A percentile compares a stretch with the other conserved stretches of the same genome.
Evolutionary conservation across 2,797 vertebrate genomes (phyloP).

Genomic region (Sphenodon punctatus): DNA sequence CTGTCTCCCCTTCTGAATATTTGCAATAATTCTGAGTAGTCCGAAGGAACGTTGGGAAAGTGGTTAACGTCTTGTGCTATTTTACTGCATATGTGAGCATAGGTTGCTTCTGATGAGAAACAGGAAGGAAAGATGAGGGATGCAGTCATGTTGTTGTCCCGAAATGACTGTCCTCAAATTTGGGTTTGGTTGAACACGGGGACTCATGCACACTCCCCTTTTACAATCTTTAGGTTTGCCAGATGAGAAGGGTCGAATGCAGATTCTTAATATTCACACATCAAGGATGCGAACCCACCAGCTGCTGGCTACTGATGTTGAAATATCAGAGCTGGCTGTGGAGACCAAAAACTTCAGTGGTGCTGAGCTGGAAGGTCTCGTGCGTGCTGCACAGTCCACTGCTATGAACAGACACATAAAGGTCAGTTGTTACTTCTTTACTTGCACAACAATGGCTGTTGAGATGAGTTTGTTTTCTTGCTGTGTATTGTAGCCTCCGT

Average conservation of each 20-base stretch:
- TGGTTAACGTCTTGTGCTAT: background rate
- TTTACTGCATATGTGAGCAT: background rate
- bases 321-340: conserved; percentile 85
- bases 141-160: background rate
- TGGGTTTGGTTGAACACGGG: background rate
- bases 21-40: fast-evolving
- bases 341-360: conserved; percentile 97
- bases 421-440: conserved; percentile 71
- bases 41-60: background rate
- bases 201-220: background rate
- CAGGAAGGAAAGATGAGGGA: background rate
- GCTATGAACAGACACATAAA: conserved; percentile 98
- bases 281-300: conserved; percentile 87
- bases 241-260: conserved; percentile 89
- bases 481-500: background rate
- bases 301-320: conserved; percentile 83
- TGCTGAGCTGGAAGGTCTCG: conserved; percentile 92
- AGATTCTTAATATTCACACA: conserved; percentile 95
- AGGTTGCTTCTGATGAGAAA: background rate
- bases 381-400: conserved; percentile 93
- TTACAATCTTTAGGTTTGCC: conserved; percentile 88
- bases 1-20: background rate
- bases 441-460: background rate
- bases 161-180: background rate
- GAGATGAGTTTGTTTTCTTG: background rate